Percentiles rank a stretch among this genome's conserved stretches.
Conservation (phyloP, 92 coral and sea anemone genomes). For the Chrysogorgia sp. region DNA sequence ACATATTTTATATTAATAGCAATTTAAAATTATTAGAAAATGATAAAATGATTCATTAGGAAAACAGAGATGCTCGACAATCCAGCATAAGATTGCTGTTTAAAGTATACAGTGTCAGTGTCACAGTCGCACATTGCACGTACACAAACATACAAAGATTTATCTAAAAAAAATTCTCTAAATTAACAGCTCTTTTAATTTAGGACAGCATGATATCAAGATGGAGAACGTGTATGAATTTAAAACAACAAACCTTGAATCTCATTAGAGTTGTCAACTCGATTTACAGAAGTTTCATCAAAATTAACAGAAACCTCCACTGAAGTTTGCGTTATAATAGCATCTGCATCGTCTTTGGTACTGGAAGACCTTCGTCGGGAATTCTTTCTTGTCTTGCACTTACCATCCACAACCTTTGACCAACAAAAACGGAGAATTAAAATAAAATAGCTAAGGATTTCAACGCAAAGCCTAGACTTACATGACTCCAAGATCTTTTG, state of each 20-base stretch:
- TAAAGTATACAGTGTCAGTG: too few species aligned
- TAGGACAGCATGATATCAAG: neutral
- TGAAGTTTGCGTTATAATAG: constrained; percentile 52
- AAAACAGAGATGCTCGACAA: too few species aligned
- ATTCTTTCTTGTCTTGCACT: constrained; percentile 81
- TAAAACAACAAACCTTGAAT: constrained; percentile 41
- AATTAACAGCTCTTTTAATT: neutral
- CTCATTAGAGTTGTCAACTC: constrained; percentile 29
- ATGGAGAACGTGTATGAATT: neutral
- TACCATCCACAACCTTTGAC: constrained; percentile 88
- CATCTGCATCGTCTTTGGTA: constrained; percentile 55
- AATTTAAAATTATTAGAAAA: too few species aligned
- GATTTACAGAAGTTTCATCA: constrained; percentile 42
- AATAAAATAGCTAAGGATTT: neutral
- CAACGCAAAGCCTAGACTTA: constrained; percentile 50
- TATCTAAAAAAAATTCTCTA: too few species aligned
- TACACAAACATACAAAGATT: too few species aligned
- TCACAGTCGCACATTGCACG: too few species aligned
- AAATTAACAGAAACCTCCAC: constrained; percentile 40
- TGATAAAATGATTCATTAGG: too few species aligned
- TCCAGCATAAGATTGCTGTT: too few species aligned
- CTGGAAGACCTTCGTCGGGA: constrained; percentile 58
- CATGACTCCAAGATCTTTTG: constrained; percentile 94
- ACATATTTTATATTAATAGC: too few species aligned
- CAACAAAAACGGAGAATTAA: neutral